phyloP scores from a whole-genome alignment of 2,113 vertebrate species.

The Okapia johnstoni region DNA sequence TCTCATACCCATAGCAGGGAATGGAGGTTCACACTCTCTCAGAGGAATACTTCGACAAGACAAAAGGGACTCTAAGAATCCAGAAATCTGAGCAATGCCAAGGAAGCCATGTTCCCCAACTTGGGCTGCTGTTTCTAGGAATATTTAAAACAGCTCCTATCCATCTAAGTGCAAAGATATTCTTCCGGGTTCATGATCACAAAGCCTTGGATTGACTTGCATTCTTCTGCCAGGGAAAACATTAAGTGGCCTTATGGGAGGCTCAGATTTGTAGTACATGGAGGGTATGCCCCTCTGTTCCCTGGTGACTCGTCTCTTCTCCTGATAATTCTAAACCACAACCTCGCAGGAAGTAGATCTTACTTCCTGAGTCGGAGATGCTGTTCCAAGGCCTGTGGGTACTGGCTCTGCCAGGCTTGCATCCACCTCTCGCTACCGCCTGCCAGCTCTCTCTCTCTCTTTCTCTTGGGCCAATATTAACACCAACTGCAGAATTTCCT shows the following conservation, averaged over 20 bases:
- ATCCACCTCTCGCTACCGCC: not conserved
- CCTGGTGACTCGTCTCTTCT: not conserved
- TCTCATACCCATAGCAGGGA: not conserved
- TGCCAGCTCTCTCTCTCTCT: not conserved
- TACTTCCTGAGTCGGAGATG: not conserved
- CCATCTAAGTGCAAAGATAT: not conserved
- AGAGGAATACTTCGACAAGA: not conserved
- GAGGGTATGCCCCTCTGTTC: not conserved
- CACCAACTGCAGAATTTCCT: too few species aligned
- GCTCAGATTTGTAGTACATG: not conserved
- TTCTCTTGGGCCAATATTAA: not conserved
- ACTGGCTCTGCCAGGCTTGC: not conserved
- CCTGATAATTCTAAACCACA: not conserved
- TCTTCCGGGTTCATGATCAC: not conserved
- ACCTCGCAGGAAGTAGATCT: not conserved
- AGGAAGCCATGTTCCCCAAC: not conserved
- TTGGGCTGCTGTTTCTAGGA: not conserved
- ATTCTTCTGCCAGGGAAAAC: not conserved
- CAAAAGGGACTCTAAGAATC: not conserved
- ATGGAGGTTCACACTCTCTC: not conserved
- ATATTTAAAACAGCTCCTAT: not conserved
- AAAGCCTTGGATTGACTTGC: not conserved
- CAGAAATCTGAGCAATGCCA: not conserved
- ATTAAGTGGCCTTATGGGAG: not conserved
- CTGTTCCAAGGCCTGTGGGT: not conserved